A percentile compares a stretch with the other conserved stretches of the same genome.
Evolutionary conservation across 2,888 invertebrate genomes (phyloP).

Genomic region (Resseliella maxima): DNA sequence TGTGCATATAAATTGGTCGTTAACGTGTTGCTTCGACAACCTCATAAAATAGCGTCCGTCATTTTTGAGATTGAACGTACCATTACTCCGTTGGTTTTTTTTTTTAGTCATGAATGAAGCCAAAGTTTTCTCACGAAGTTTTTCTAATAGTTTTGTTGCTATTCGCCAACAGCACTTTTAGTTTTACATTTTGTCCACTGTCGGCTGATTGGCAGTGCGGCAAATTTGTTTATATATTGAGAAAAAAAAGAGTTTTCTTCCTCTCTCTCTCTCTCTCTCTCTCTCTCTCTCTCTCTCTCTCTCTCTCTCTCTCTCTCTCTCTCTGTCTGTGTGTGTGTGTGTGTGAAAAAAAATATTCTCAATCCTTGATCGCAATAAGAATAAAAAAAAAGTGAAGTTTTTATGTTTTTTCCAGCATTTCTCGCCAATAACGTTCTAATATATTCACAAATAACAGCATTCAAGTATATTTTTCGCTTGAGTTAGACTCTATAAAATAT

Average conservation of each 20-base stretch:
- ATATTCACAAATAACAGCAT: not conserved
- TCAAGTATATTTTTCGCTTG: not conserved
- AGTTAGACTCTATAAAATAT: not conserved
- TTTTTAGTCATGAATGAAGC: not conserved
- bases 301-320: not conserved
- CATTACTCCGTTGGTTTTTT: not conserved
- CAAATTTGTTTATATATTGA: constrained; percentile 17
- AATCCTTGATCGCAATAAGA: not conserved
- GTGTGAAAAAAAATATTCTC: not conserved
- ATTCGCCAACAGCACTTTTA: not conserved
- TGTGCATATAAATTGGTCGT: constrained; percentile 49
- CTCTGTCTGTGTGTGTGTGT: not conserved
- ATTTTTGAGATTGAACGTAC: not conserved
- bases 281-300: not conserved
- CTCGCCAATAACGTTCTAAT: not conserved
- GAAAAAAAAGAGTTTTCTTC: not conserved
- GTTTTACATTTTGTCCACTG: not conserved
- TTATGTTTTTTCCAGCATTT: not conserved
- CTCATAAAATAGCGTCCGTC: not conserved
- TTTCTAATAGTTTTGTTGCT: not conserved
- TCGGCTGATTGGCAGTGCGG: not conserved
- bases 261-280: not conserved
- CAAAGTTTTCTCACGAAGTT: not conserved
- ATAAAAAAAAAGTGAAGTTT: too few relatives aligned
- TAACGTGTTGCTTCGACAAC: constrained; percentile 46